These are phyloP conservation scores for Crocallis elinguaria DNA, from an alignment of 2,888 invertebrate genomes.

Conservation along the genomic window DNA sequence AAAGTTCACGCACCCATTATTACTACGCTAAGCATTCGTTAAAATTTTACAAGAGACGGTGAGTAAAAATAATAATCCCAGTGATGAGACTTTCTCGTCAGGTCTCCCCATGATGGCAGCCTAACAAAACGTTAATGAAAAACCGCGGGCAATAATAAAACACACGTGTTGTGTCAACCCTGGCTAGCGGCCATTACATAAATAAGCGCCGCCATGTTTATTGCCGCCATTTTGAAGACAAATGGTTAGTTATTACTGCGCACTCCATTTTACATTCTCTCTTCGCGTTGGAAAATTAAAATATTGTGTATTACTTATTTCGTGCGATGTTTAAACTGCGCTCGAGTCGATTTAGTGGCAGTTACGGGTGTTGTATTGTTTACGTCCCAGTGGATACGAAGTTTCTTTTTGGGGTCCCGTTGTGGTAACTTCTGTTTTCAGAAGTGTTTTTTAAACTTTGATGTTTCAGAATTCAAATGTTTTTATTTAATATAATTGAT, in stretches of 20 bases:
- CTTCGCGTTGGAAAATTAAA: conserved; percentile 80
- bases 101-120: too few relatives aligned
- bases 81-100: too few relatives aligned
- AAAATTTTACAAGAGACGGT: too few relatives aligned
- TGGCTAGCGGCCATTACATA: conserved; percentile 80
- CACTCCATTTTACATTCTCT: conserved; percentile 82
- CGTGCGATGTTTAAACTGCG: conserved; percentile 72
- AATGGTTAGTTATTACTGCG: conserved; percentile 84
- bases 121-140: conserved; percentile 69
- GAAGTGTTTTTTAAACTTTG: neutral
- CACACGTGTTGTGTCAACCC: conserved; percentile 79
- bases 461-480: neutral
- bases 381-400: conserved; percentile 49
- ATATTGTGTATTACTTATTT: conserved; percentile 83
- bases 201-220: conserved; percentile 83
- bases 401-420: conserved; percentile 22
- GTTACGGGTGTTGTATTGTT: conserved; percentile 57
- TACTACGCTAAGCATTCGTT: too few relatives aligned
- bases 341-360: conserved; percentile 72
- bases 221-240: conserved; percentile 84
- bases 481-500: too few relatives aligned
- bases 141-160: conserved; percentile 77
- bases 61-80: too few relatives aligned
- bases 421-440: neutral
- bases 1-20: too few relatives aligned